phyloP scores from a whole-genome alignment of 2,797 vertebrate species.

The Philypnodon macrostomus region DNA sequence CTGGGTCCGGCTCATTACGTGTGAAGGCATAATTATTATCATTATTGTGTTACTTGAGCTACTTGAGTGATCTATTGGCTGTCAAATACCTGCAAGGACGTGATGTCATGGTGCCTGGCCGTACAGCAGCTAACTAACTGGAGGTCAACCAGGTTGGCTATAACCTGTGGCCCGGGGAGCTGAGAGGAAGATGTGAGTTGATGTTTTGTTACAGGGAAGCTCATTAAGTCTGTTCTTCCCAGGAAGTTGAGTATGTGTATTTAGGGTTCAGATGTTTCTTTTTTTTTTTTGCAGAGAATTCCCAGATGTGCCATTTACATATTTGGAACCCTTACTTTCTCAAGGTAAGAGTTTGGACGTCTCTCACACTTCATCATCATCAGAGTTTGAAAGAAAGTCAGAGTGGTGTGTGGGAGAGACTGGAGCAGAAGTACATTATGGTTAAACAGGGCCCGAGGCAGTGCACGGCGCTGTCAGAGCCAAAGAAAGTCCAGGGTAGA shows the following conservation, averaged over 20 bases:
- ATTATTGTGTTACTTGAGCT: constrained; percentile 51
- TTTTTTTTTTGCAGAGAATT: constrained; percentile 42
- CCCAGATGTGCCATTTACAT: constrained; percentile 46
- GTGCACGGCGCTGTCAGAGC: background rate
- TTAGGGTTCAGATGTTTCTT: constrained; percentile 9
- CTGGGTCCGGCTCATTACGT: constrained; percentile 65
- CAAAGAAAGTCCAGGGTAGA: constrained; percentile 6
- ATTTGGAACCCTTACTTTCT: constrained; percentile 21
- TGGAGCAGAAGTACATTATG: background rate
- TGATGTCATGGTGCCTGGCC: constrained; percentile 61
- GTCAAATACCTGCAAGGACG: constrained; percentile 59
- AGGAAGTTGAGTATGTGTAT: constrained; percentile 30
- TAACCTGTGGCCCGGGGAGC: constrained; percentile 22
- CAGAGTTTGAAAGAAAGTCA: background rate
- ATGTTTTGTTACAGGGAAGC: constrained; percentile 40
- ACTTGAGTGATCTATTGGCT: constrained; percentile 50
- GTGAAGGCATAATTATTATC: constrained; percentile 75
- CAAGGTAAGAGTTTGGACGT: constrained; percentile 19
- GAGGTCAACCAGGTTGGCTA: constrained; percentile 52
- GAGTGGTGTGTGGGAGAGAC: background rate
- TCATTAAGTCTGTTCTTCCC: constrained; percentile 25
- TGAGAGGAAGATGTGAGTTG: constrained; percentile 22
- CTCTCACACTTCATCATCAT: constrained; percentile 35
- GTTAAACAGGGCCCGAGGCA: constrained; percentile 9
- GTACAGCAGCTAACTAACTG: constrained; percentile 35